phyloP scores from a whole-genome alignment of 2,888 invertebrate species.

The Oscheius myriophilus region DNA sequence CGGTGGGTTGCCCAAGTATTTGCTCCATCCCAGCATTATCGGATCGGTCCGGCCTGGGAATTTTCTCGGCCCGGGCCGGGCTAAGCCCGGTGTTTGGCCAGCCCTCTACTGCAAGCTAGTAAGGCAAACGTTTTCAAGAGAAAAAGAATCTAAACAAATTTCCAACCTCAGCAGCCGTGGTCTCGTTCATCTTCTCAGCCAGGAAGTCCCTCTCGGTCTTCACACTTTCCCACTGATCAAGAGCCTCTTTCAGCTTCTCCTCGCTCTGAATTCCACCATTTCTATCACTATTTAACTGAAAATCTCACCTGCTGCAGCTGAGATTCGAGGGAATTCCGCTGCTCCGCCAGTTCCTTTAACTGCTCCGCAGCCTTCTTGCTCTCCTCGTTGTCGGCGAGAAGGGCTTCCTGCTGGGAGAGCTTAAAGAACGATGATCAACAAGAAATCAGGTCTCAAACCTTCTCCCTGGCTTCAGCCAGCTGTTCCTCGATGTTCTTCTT shows the following conservation, averaged over 20 bases:
- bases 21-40: no score
- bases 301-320: neutral
- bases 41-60: no score
- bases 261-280: neutral
- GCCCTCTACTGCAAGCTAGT: no score
- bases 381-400: neutral
- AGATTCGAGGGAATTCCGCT: neutral
- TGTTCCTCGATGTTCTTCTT: slow-evolving; percentile 10
- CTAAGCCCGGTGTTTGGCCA: no score
- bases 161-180: no score
- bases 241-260: neutral
- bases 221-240: neutral
- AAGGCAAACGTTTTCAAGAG: no score
- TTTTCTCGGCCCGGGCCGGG: no score
- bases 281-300: neutral
- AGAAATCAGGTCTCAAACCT: neutral
- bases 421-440: neutral
- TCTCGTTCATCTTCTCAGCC: no score
- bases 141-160: no score
- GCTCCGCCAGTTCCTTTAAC: neutral
- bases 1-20: no score
- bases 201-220: neutral
- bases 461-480: slow-evolving; percentile 8
- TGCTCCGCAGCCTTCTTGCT: neutral
- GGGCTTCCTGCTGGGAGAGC: neutral